Evolutionary conservation across 2,888 invertebrate genomes (phyloP), one percentile per base, ranked within the genome.

Genomic region (Holacanthella duospinosa): DNA sequence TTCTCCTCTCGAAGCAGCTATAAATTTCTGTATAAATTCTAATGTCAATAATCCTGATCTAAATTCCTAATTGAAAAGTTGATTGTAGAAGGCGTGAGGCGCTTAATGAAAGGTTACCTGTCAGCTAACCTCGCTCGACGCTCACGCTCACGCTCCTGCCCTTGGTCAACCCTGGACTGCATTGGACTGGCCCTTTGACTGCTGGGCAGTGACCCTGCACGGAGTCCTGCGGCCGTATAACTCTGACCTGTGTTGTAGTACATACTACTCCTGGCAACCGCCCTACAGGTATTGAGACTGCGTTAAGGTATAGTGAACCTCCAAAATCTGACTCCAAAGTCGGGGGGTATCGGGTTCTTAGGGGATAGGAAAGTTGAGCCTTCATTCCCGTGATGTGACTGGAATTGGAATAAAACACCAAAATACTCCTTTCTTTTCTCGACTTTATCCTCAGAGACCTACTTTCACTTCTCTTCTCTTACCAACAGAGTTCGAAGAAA

Each of bases 131-230:
- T 48, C 48, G 48, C 6, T 9, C 48, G 48, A 48, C 48, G 48
- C 48, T 48, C 48, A 16, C 48, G 12, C 48, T 48, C 48, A 4
- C 48, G 12, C 48, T 48, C 48, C 48, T 9, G 48, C 21, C 48
- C 48, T 48, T 48, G 48, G 48, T 48, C 48, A 4, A 48, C 48
- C 21, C 48, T 48, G 48, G 48, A 48, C 48, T 48, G 48, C 48
- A 48, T 48, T 48, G 48, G 48, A 48, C 48, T 48, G 4, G 48
- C 48, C 48, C 48, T 48, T 48, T 48, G 48, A 48, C 48, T 48
- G n/a, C 48, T 48, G 48, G 48, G 48, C 48, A 48, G 48, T 48
- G 48, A 48, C 48, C 48, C 48, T 48, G 48, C 48, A 48, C 48
- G 48, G 48, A 48, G 48, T 21, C 48, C 48, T 48, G 48, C 48